These are phyloP conservation scores for Mormoops blainvillei DNA, from an alignment of 2,113 vertebrate species.

Conservation along the genomic window DNA sequence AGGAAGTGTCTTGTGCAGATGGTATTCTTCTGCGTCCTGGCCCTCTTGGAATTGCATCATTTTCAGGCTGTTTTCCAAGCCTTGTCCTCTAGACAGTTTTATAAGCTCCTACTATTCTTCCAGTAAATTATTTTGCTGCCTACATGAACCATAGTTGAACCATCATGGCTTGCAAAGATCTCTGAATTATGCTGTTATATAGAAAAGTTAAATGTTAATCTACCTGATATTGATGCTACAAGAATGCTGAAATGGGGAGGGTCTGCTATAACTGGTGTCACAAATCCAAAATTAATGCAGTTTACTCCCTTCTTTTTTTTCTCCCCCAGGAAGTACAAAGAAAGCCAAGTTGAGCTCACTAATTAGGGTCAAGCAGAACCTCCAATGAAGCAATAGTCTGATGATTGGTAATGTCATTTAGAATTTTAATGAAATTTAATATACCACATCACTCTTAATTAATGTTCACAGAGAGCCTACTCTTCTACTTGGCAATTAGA, in stretches of 20 bases:
- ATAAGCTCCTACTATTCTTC: not conserved
- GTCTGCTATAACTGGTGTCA: not conserved
- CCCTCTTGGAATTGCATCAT: not conserved
- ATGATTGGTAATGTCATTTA: conserved; percentile 17
- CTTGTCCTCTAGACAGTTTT: not conserved
- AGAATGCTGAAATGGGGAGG: not conserved
- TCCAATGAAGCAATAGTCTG: conserved; percentile 34
- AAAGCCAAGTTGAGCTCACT: conserved; percentile 14
- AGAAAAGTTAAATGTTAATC: not conserved
- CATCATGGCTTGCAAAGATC: not conserved
- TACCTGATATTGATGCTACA: not conserved
- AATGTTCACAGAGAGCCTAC: not conserved
- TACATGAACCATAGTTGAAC: not conserved
- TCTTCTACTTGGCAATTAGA: not conserved
- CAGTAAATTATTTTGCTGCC: not conserved
- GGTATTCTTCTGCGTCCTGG: not conserved
- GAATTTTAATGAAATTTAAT: conserved; percentile 51
- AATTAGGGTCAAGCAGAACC: conserved; percentile 34
- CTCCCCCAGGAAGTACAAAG: not conserved
- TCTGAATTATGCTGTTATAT: not conserved
- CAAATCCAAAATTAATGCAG: not conserved
- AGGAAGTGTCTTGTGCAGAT: not conserved
- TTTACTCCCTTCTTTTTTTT: not conserved
- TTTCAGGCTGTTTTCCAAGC: not conserved
- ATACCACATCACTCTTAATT: conserved; percentile 39